These are phyloP conservation scores for Fulmarus glacialis DNA, from an alignment of 2,113 vertebrate species.

Conservation along the genomic window DNA sequence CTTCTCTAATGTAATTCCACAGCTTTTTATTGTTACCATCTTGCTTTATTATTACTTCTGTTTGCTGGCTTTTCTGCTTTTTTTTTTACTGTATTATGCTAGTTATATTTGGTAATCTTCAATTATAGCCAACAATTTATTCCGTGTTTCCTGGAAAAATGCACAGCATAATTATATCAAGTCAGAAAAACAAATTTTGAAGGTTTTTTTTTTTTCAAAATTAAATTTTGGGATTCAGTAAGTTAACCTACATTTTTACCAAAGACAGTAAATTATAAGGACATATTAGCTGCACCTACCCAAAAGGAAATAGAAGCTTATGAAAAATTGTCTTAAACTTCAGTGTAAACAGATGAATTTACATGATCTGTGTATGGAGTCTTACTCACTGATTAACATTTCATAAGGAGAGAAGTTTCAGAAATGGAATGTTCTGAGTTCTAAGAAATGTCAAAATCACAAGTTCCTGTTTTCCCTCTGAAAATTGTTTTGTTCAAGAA, in stretches of 20 bases:
- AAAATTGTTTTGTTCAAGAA: not conserved
- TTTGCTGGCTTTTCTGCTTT: not conserved
- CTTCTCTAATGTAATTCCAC: not conserved
- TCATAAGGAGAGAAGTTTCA: not conserved
- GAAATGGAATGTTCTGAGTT: not conserved
- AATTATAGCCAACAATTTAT: not conserved
- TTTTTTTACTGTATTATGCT: not conserved
- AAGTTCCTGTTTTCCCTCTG: not conserved
- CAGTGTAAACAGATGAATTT: not conserved
- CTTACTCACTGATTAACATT: not conserved
- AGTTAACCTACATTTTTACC: not conserved
- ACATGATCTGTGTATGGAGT: not conserved
- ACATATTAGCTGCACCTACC: not conserved
- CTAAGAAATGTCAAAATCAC: constrained; percentile 1
- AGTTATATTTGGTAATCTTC: not conserved
- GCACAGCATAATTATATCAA: not conserved
- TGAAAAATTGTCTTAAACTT: not conserved
- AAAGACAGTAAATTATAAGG: not conserved
- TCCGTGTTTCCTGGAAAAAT: not conserved
- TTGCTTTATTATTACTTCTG: not conserved
- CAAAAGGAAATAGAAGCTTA: not conserved
- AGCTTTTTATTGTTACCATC: not conserved
- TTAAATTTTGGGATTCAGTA: not conserved
- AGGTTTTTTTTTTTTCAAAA: not conserved
- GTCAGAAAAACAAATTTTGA: not conserved